phyloP scores from a whole-genome alignment of 2,113 vertebrate species.

The Procavia capensis region DNA sequence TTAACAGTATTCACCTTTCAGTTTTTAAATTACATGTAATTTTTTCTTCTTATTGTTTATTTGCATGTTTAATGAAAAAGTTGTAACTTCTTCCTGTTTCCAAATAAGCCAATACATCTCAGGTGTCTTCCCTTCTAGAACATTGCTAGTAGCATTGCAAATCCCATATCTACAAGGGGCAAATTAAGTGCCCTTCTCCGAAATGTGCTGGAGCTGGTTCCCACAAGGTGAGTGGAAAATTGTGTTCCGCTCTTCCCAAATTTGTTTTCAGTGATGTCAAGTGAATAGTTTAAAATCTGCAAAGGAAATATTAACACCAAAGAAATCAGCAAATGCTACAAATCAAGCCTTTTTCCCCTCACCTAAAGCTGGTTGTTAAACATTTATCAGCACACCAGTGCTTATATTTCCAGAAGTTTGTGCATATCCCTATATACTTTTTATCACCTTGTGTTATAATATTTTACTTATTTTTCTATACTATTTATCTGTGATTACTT shows the following conservation, averaged over 20 bases:
- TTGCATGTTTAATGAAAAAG: neutral
- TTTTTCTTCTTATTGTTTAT: neutral
- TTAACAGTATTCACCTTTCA: neutral
- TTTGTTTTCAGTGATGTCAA: neutral
- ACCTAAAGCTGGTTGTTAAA: neutral
- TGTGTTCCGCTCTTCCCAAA: neutral
- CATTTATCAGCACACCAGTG: neutral
- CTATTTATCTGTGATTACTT: neutral
- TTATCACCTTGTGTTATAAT: neutral
- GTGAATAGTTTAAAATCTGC: neutral
- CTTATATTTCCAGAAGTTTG: neutral
- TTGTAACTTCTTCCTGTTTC: neutral
- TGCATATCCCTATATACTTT: neutral
- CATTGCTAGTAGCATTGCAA: neutral
- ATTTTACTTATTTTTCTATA: neutral
- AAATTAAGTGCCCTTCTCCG: neutral
- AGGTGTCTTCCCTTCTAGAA: neutral
- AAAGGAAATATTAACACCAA: neutral
- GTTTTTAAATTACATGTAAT: neutral
- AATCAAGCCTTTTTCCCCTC: neutral
- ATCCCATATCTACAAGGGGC: neutral
- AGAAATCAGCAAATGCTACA: neutral
- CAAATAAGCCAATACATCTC: slow-evolving; percentile 8
- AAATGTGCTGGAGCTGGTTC: neutral
- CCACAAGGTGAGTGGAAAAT: neutral